These are phyloP conservation scores for Coccyzus lansbergi DNA, from an alignment of 2,797 vertebrate genomes.

Conservation along the genomic window DNA sequence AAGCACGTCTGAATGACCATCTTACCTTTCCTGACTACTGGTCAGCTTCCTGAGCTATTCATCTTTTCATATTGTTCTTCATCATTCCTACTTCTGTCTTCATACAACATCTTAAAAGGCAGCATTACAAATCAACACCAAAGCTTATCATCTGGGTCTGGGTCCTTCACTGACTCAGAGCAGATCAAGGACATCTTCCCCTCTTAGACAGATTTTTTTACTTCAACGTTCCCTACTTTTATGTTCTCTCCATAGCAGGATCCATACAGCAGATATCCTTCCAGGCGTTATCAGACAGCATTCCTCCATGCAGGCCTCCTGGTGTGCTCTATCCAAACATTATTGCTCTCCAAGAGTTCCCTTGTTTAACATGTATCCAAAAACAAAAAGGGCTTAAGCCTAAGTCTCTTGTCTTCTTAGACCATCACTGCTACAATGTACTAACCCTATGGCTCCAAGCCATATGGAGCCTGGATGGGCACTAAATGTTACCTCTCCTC, in stretches of 20 bases:
- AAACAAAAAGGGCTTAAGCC: not conserved
- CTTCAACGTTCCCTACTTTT: not conserved
- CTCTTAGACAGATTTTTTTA: not conserved
- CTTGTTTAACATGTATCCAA: not conserved
- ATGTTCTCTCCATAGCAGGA: not conserved
- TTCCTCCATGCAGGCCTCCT: not conserved
- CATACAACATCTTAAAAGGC: not conserved
- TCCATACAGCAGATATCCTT: not conserved
- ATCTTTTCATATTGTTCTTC: not conserved
- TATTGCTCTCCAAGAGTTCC: not conserved
- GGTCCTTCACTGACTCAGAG: not conserved
- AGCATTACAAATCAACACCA: not conserved
- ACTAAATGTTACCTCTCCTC: not conserved
- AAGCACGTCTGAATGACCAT: not conserved
- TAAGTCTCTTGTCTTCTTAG: not conserved
- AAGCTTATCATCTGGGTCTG: not conserved
- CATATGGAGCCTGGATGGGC: not conserved
- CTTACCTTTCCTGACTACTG: not conserved
- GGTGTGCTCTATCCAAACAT: not conserved
- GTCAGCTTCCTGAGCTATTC: not conserved
- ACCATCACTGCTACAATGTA: not conserved
- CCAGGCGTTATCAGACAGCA: not conserved
- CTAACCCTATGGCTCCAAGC: not conserved
- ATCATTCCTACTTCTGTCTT: not conserved
- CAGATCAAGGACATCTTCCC: not conserved